phyloP scores from a whole-genome alignment of 2,797 vertebrate genomes.

The Orientallactaga sibirica region DNA sequence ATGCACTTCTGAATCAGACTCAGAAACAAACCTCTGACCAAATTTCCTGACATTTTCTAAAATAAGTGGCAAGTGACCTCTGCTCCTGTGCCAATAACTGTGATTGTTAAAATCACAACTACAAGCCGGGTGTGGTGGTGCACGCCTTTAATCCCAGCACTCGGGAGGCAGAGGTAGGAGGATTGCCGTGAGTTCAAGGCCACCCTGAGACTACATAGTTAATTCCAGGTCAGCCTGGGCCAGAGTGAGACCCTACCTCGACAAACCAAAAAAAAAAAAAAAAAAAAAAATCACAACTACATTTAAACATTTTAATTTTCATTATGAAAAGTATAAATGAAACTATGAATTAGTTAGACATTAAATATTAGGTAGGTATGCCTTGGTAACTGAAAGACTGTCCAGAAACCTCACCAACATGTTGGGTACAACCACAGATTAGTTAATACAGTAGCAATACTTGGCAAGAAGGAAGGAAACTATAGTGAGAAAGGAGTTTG shows the following conservation, averaged over 20 bases:
- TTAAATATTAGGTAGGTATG: background rate
- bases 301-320: background rate
- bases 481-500: accelerated
- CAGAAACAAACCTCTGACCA: background rate
- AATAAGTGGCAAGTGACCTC: background rate
- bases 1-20: background rate
- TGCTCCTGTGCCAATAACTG: background rate
- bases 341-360: background rate
- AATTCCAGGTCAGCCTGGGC: too few relatives aligned
- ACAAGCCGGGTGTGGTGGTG: too few relatives aligned
- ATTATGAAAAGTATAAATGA: background rate
- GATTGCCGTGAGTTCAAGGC: too few relatives aligned
- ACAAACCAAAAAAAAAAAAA: too few relatives aligned
- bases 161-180: too few relatives aligned
- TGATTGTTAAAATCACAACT: background rate
- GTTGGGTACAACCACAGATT: background rate
- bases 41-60: background rate
- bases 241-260: too few relatives aligned
- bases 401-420: background rate
- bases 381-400: background rate
- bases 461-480: background rate
- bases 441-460: background rate
- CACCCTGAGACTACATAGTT: too few relatives aligned
- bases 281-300: background rate
- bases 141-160: too few relatives aligned